phyloP scores from a whole-genome alignment of 2,113 vertebrate species.

The Malaclemys terrapin region DNA sequence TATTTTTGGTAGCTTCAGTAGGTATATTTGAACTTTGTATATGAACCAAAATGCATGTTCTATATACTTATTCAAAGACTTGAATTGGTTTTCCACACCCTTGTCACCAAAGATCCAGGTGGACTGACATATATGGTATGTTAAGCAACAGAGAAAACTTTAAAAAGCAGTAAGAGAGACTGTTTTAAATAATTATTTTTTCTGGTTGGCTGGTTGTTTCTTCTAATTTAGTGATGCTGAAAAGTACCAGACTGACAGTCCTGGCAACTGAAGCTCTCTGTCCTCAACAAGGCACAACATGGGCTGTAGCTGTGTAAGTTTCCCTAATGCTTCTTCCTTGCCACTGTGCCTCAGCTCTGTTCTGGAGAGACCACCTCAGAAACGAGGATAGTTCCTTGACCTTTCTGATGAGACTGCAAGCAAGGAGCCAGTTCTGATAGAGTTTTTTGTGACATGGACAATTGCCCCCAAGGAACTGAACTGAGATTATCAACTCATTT shows the following conservation, averaged over 20 bases:
- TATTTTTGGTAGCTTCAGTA: background rate
- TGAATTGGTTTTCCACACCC: slow-evolving; percentile 51
- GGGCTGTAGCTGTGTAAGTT: background rate
- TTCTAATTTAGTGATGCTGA: background rate
- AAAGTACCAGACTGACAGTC: background rate
- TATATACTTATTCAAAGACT: slow-evolving; percentile 48
- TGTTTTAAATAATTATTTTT: background rate
- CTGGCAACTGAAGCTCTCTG: slow-evolving; percentile 9
- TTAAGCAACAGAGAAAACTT: background rate
- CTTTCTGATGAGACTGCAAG: background rate
- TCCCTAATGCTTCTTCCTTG: slow-evolving; percentile 20
- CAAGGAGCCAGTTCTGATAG: background rate
- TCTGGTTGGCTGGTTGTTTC: background rate
- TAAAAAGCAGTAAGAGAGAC: background rate
- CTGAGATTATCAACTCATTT: background rate
- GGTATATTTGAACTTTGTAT: slow-evolving; percentile 27
- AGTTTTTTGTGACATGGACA: background rate
- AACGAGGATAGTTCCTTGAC: background rate
- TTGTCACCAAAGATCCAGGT: background rate
- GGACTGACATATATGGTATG: background rate
- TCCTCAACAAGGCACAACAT: background rate
- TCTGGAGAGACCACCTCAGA: slow-evolving; percentile 31
- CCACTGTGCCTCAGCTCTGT: background rate
- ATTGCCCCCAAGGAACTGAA: background rate
- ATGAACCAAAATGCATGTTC: slow-evolving; percentile 7